phyloP scores from a whole-genome alignment of 2,113 vertebrate genomes.

The Scatophagus argus region DNA sequence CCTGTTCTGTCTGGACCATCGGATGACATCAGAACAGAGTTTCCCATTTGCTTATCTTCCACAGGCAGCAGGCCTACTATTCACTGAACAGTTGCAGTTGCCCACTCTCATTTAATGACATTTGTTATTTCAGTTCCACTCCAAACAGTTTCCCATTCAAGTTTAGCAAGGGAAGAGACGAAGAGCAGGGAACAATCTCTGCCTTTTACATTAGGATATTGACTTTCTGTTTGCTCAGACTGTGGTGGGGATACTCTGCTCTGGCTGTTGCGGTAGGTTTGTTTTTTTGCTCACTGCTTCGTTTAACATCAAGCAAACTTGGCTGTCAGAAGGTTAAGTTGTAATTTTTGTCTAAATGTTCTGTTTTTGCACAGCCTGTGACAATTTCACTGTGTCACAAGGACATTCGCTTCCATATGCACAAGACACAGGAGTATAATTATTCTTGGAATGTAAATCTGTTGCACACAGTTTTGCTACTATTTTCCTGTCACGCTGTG shows the following conservation, averaged over 20 bases:
- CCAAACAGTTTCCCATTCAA: conserved; percentile 59
- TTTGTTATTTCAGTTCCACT: conserved; percentile 77
- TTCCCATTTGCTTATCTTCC: conserved; percentile 75
- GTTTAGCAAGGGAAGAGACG: conserved; percentile 44
- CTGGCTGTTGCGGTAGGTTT: conserved; percentile 17
- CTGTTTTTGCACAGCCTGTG: neutral
- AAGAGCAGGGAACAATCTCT: conserved; percentile 42
- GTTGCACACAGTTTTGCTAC: neutral
- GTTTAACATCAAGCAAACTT: conserved; percentile 21
- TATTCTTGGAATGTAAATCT: neutral
- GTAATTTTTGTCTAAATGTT: conserved; percentile 6
- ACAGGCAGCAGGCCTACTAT: conserved; percentile 72
- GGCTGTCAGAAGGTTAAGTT: neutral
- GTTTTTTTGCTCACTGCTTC: neutral
- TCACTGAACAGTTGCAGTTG: conserved; percentile 63
- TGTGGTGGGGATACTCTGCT: conserved; percentile 33
- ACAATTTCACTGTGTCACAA: neutral
- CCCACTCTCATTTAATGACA: conserved; percentile 61
- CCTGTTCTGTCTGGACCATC: conserved; percentile 52
- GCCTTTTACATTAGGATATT: conserved; percentile 57
- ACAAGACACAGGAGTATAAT: neutral
- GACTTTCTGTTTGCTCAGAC: conserved; percentile 57
- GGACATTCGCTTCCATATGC: neutral
- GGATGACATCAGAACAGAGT: conserved; percentile 61
- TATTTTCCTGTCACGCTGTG: neutral